These are phyloP conservation scores for Halocynthia roretzi DNA, from an alignment of 23 tunicate genomes.

Conservation along the genomic window DNA sequence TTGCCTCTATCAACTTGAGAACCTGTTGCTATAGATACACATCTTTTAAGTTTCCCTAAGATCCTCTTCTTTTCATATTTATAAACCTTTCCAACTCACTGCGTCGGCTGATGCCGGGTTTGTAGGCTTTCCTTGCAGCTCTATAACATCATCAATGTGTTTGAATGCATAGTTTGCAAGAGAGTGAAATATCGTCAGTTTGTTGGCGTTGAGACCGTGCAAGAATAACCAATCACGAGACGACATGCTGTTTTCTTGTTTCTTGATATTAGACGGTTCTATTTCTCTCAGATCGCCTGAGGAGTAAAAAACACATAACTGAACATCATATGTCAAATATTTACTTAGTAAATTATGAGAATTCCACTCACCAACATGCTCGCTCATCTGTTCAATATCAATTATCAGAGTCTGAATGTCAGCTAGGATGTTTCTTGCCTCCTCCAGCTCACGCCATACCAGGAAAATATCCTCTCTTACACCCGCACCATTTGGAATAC, in stretches of 20 bases:
- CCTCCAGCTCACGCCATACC: constrained; percentile 76
- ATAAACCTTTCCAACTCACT: constrained; percentile 31
- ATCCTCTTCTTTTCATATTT: neutral
- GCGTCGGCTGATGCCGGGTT: constrained; percentile 53
- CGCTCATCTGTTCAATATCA: constrained; percentile 25
- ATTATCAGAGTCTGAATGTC: constrained; percentile 55
- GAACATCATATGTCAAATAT: neutral
- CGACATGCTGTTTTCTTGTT: constrained; percentile 59
- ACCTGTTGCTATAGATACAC: constrained; percentile 26
- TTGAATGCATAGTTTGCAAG: constrained; percentile 67
- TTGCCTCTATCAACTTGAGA: constrained; percentile 75
- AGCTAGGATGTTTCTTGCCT: constrained; percentile 68
- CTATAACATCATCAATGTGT: constrained; percentile 87
- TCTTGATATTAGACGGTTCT: neutral
- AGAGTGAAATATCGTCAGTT: constrained; percentile 69
- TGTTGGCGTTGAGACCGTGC: constrained; percentile 67
- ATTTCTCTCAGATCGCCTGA: constrained; percentile 7
- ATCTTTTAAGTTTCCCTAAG: constrained; percentile 23
- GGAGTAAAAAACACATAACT: neutral
- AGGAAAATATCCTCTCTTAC: constrained; percentile 85
- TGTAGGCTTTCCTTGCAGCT: constrained; percentile 69
- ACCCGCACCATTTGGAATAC: constrained; percentile 78
- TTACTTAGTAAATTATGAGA: too few relatives aligned
- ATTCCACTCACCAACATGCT: neutral
- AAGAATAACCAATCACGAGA: constrained; percentile 70